Conservation (phyloP, 2,797 vertebrate genomes). For the Petrocephalus schoutedeni region DNA sequence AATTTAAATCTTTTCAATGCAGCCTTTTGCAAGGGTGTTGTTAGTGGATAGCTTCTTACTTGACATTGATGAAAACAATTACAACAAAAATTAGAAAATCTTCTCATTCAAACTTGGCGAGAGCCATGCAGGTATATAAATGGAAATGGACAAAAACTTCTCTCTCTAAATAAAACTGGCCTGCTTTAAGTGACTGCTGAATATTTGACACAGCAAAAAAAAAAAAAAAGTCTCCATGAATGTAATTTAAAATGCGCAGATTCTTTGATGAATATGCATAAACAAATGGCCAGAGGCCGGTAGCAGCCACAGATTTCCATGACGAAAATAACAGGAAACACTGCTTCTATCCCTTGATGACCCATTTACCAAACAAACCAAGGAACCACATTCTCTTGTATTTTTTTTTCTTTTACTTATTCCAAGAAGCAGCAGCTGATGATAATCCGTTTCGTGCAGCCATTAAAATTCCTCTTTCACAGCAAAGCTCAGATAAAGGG, state of each 20-base stretch:
- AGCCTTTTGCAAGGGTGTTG: neutral
- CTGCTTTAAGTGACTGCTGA: neutral
- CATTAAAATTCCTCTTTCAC: constrained; percentile 51
- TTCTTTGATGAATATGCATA: constrained; percentile 70
- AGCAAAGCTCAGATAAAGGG: constrained; percentile 48
- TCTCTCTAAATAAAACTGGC: neutral
- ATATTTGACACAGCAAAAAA: neutral
- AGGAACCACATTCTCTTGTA: neutral
- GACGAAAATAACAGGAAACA: neutral
- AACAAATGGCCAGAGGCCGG: constrained; percentile 67
- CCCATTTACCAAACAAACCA: neutral
- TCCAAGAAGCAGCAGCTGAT: constrained; percentile 45
- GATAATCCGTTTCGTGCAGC: constrained; percentile 33
- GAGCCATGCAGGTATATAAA: neutral
- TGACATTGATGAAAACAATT: neutral
- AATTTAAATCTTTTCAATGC: constrained; percentile 9
- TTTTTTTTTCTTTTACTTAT: constrained; percentile 28
- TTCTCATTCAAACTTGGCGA: neutral
- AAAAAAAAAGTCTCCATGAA: neutral
- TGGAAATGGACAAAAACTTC: neutral
- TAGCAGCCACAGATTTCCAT: constrained; percentile 57
- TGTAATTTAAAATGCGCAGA: constrained; percentile 68
- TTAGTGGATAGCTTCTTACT: neutral
- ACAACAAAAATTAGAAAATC: neutral
- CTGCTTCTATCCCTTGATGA: constrained; percentile 44